A percentile compares a stretch with the other conserved stretches of the same genome.
These are phyloP conservation scores for Ptychobarbus kaznakovi DNA, from an alignment of 2,797 vertebrate species.

Conservation along the genomic window DNA sequence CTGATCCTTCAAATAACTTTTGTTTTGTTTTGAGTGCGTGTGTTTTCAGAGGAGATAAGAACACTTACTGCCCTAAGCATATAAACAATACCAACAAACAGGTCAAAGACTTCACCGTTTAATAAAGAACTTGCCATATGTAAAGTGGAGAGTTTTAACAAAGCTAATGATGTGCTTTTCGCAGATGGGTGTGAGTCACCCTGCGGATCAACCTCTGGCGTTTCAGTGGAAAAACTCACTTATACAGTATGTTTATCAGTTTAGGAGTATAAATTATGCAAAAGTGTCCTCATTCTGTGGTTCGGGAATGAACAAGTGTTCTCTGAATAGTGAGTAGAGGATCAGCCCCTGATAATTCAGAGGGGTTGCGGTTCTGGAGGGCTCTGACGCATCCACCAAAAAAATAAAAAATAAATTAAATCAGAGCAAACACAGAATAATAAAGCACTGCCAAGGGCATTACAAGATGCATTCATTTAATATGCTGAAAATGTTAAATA, in stretches of 20 bases:
- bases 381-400: slow-evolving; percentile 6
- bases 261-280: slow-evolving; percentile 50
- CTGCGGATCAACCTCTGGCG: slow-evolving; percentile 39
- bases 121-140: slow-evolving; percentile 17
- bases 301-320: slow-evolving; percentile 18
- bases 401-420: neutral
- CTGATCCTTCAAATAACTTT: slow-evolving; percentile 78
- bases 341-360: neutral
- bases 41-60: slow-evolving; percentile 28
- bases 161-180: slow-evolving; percentile 28
- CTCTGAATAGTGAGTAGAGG: slow-evolving; percentile 11
- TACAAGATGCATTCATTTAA: neutral
- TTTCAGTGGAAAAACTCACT: slow-evolving; percentile 24
- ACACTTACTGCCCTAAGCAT: slow-evolving; percentile 25
- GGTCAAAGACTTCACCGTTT: neutral
- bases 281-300: slow-evolving; percentile 30
- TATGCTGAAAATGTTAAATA: neutral
- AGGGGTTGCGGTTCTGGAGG: slow-evolving; percentile 12
- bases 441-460: neutral
- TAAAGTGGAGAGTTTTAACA: neutral
- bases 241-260: slow-evolving; percentile 16
- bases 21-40: slow-evolving; percentile 23
- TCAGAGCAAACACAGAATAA: neutral
- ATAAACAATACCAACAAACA: slow-evolving; percentile 24
- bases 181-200: slow-evolving; percentile 41